Percentiles rank a stretch among this genome's conserved stretches.
Conservation (phyloP, 2,888 invertebrate genomes). For the Hydroisotoma schaefferi region DNA sequence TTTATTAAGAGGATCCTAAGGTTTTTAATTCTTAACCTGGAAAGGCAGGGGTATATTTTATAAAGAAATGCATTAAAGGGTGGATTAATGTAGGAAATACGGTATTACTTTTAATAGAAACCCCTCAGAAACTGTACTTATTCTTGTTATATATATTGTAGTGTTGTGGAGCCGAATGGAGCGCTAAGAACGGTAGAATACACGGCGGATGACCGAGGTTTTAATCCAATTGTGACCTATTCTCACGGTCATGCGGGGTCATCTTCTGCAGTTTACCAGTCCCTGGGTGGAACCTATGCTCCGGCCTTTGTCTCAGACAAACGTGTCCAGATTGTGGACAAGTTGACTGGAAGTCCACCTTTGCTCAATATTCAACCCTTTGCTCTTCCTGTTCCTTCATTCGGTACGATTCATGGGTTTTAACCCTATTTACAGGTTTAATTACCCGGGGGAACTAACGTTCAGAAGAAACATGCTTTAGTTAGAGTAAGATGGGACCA, state of each 20-base stretch:
- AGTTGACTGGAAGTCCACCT: conserved; percentile 29
- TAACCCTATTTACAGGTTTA: too few species aligned
- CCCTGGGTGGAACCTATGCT: conserved; percentile 19
- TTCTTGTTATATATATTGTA: conserved; percentile 9
- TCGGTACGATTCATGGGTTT: too few species aligned
- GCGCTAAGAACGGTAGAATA: conserved; percentile 43
- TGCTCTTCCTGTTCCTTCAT: conserved; percentile 21
- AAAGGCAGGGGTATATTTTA: too few species aligned
- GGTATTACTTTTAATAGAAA: too few species aligned
- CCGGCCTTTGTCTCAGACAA: conserved; percentile 33
- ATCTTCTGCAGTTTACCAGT: conserved; percentile 21
- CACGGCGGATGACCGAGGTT: conserved; percentile 46
- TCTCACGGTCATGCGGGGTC: conserved; percentile 38
- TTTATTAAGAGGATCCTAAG: too few species aligned
- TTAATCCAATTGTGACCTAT: conserved; percentile 43
- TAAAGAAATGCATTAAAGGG: neutral
- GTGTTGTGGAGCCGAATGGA: conserved; percentile 47
- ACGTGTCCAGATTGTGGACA: conserved; percentile 35
- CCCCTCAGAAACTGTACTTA: neutral
- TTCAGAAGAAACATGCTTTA: too few species aligned
- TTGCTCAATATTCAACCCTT: conserved; percentile 22
- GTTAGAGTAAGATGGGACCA: too few species aligned
- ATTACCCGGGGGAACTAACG: too few species aligned
- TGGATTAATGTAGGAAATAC: neutral
- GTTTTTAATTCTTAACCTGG: too few species aligned